These are phyloP conservation scores for Neoitamus cyanurus DNA, from an alignment of 2,888 invertebrate species.

Conservation along the genomic window DNA sequence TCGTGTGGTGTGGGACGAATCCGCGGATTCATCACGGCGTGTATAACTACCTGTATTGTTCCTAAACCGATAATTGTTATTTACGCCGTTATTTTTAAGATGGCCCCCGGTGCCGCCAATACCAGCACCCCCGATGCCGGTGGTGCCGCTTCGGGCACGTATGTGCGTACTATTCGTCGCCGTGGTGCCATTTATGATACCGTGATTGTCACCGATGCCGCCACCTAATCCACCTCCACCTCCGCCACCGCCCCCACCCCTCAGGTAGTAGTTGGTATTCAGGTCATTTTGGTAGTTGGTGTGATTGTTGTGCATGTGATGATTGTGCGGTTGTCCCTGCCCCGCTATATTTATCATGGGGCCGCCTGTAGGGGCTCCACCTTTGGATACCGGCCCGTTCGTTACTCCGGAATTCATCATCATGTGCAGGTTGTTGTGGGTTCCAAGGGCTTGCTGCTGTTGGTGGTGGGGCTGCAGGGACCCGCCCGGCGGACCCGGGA, in stretches of 20 bases:
- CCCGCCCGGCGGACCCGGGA: slow-evolving; percentile 60
- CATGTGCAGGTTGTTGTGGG: slow-evolving; percentile 49
- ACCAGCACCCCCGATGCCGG: slow-evolving; percentile 32
- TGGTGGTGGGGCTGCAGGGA: slow-evolving; percentile 43
- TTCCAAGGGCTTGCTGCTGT: slow-evolving; percentile 45
- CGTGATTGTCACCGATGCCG: slow-evolving; percentile 46
- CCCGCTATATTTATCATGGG: slow-evolving; percentile 27
- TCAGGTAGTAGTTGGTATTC: slow-evolving; percentile 53
- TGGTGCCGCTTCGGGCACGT: slow-evolving; percentile 26
- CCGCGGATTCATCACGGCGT: not conserved
- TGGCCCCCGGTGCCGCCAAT: slow-evolving; percentile 53
- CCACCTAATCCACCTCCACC: slow-evolving; percentile 48
- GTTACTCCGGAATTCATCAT: slow-evolving; percentile 49
- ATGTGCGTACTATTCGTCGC: slow-evolving; percentile 23
- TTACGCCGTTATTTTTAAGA: slow-evolving; percentile 58
- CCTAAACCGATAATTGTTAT: slow-evolving; percentile 66
- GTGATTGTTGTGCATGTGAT: slow-evolving; percentile 53
- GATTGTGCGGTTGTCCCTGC: slow-evolving; percentile 49
- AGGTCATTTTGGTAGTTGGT: slow-evolving; percentile 53
- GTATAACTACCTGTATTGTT: slow-evolving; percentile 57
- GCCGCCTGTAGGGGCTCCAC: slow-evolving; percentile 17
- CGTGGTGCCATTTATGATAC: slow-evolving; percentile 46
- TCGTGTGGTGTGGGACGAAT: slow-evolving; percentile 10
- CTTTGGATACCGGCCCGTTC: slow-evolving; percentile 37
- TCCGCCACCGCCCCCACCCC: slow-evolving; percentile 47